Evolutionary conservation across 2,888 invertebrate genomes (phyloP).

Genomic region (Acronicta alni): DNA sequence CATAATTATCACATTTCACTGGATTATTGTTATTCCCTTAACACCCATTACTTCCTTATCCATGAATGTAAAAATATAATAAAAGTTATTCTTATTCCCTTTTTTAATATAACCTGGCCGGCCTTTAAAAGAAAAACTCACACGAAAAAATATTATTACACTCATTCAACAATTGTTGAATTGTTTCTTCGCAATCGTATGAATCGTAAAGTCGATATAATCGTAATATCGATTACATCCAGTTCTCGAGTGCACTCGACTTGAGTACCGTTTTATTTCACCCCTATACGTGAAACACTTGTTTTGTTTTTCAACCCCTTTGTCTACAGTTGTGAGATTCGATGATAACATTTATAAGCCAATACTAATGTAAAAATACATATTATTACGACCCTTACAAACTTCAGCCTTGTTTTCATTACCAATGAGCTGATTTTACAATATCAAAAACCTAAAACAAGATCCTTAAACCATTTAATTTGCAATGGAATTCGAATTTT

Average conservation of each 20-base stretch:
- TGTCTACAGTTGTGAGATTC: slow-evolving; percentile 43
- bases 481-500: background rate
- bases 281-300: slow-evolving; percentile 29
- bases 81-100: too few relatives aligned
- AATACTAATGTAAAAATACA: slow-evolving; percentile 9
- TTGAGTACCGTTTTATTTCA: slow-evolving; percentile 56
- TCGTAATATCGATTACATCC: slow-evolving; percentile 80
- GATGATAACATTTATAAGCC: slow-evolving; percentile 42
- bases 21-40: too few relatives aligned
- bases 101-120: slow-evolving; percentile 7
- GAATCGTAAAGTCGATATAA: slow-evolving; percentile 50
- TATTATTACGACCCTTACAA: background rate
- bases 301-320: slow-evolving; percentile 40
- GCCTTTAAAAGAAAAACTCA: slow-evolving; percentile 32
- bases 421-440: slow-evolving; percentile 1
- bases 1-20: too few relatives aligned
- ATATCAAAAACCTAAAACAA: background rate
- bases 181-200: slow-evolving; percentile 37
- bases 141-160: slow-evolving; percentile 42
- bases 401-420: background rate
- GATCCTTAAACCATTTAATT: background rate
- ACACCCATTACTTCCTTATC: too few relatives aligned
- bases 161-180: slow-evolving; percentile 31
- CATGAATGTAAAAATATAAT: too few relatives aligned
- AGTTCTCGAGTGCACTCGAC: slow-evolving; percentile 60